A percentile compares a stretch with the other conserved stretches of the same genome.
Conservation (phyloP, 2,113 vertebrate genomes). For the Istiophorus platypterus region DNA sequence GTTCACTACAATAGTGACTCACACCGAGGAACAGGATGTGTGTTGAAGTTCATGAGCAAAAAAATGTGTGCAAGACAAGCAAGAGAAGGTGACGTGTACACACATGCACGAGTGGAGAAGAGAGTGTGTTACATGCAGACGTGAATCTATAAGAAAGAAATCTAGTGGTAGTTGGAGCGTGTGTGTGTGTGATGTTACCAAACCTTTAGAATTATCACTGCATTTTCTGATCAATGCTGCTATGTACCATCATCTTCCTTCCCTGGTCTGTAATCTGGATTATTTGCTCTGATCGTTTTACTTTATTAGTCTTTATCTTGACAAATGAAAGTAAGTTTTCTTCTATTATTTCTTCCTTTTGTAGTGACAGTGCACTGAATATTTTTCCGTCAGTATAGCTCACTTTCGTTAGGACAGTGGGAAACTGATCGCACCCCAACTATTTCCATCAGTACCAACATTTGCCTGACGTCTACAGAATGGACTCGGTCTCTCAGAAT, state of each 20-base stretch:
- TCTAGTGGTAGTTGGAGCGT: neutral
- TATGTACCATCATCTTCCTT: neutral
- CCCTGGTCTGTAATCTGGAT: neutral
- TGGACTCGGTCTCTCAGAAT: conserved; percentile 46
- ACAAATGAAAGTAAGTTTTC: no score
- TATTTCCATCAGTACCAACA: neutral
- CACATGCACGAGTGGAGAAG: conserved; percentile 1
- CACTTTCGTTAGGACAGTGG: neutral
- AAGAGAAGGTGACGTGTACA: conserved; percentile 25
- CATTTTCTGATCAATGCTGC: neutral
- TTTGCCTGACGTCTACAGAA: conserved; percentile 11
- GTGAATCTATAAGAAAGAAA: neutral
- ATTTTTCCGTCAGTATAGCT: neutral
- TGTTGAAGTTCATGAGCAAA: conserved; percentile 20
- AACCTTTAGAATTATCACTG: neutral
- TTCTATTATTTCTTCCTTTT: neutral
- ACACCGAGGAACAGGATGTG: conserved; percentile 64
- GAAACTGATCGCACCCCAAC: conserved; percentile 5
- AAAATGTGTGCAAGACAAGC: conserved; percentile 25
- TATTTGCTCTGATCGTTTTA: neutral
- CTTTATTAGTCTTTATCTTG: neutral
- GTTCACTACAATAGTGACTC: conserved; percentile 25
- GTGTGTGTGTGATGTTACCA: neutral
- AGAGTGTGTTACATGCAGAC: conserved; percentile 17
- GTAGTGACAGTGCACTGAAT: neutral